Evolutionary conservation across 1,140 invertebrate genomes (phyloP).

Genomic region (Holotrichia oblita): DNA sequence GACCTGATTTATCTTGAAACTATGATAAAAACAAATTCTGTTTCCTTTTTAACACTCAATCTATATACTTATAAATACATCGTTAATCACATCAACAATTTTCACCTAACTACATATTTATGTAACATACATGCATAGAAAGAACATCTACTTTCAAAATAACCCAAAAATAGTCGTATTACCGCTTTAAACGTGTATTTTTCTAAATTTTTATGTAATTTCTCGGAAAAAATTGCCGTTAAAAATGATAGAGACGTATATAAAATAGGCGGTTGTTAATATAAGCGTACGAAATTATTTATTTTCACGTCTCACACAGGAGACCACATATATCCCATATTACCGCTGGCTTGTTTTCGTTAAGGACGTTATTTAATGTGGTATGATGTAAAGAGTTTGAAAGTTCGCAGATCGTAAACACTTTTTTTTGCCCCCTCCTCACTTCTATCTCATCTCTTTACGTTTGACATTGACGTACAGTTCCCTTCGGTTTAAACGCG

Average conservation of each 20-base stretch:
- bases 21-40: too few species aligned
- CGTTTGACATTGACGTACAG: background rate
- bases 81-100: too few species aligned
- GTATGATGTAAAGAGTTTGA: conserved; percentile 11
- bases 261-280: background rate
- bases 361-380: background rate
- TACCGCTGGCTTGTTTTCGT: background rate
- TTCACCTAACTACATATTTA: too few species aligned
- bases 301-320: background rate
- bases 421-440: background rate
- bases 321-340: background rate
- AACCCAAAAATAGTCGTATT: too few species aligned
- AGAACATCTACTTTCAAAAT: too few species aligned
- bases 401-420: conserved; percentile 16
- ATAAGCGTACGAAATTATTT: background rate
- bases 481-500: background rate
- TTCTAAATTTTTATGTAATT: conserved; percentile 12
- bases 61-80: too few species aligned
- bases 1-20: too few species aligned
- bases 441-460: too few species aligned
- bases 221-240: conserved; percentile 11
- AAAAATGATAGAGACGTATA: conserved; percentile 8
- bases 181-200: background rate
- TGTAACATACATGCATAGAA: too few species aligned
- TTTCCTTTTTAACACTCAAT: too few species aligned